A percentile compares a stretch with the other conserved stretches of the same genome.
Conservation (phyloP, 2,888 invertebrate species). For the Spodoptera picta region DNA sequence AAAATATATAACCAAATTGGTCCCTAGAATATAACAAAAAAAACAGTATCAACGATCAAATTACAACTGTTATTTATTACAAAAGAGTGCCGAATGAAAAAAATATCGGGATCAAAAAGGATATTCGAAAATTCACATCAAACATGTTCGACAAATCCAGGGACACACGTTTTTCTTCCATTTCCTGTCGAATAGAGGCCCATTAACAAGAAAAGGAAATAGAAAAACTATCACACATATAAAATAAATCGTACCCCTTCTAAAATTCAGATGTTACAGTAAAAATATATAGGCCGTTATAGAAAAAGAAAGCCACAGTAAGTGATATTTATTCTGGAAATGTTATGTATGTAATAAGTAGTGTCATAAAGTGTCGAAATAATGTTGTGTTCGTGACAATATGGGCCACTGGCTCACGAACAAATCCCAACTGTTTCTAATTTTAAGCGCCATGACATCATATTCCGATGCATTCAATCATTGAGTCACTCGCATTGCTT, state of each 20-base stretch:
- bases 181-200: slow-evolving; percentile 14
- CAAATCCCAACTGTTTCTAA: slow-evolving; percentile 59
- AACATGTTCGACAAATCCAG: neutral
- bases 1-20: too few relatives aligned
- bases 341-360: slow-evolving; percentile 32
- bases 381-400: slow-evolving; percentile 69
- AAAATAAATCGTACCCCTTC: slow-evolving; percentile 34
- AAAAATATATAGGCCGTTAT: slow-evolving; percentile 36
- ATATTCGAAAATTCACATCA: neutral
- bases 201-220: slow-evolving; percentile 33
- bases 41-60: slow-evolving; percentile 1
- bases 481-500: slow-evolving; percentile 53
- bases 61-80: neutral
- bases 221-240: slow-evolving; percentile 27
- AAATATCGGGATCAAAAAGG: slow-evolving; percentile 6
- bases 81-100: neutral
- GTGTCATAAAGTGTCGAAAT: slow-evolving; percentile 61
- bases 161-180: slow-evolving; percentile 2
- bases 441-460: slow-evolving; percentile 65
- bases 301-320: slow-evolving; percentile 38
- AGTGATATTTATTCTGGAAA: slow-evolving; percentile 49
- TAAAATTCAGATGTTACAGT: slow-evolving; percentile 31
- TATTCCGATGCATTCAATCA: slow-evolving; percentile 51
- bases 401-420: slow-evolving; percentile 60
- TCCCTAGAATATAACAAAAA: too few relatives aligned